Evolutionary conservation across 2,797 vertebrate genomes (phyloP), one percentile per base, ranked within the genome.

Genomic region (Gallirallus australis): DNA sequence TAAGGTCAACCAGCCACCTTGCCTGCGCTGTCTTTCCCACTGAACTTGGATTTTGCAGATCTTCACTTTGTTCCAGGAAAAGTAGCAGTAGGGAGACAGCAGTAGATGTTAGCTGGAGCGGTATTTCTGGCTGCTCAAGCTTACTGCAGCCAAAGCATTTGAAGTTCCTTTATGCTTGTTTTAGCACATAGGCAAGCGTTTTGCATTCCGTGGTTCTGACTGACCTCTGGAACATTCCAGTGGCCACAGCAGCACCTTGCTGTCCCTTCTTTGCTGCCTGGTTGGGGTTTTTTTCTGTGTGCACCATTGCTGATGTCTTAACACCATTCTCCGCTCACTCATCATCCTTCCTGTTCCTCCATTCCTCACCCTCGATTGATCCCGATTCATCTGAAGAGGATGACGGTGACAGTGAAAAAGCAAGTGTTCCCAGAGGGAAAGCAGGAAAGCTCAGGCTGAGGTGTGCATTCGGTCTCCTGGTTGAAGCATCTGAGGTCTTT

Each of bases 41-140:
- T 75, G 82, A 96, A 77, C 64, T 77, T 80, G 68, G 14, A 31
- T 88, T 91, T 89, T 83, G 47, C 39, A 35, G 56, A 54, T 87
- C 79, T 71, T 57, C 35, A 16, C 31, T 83, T 75, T 54, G 20
- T 87, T 93, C 37, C 56, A 54, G 89, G 78, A 79, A 70, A 86
- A 72, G 70, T 7, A 69, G 47, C 39, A 7, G 30, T 21, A 12
- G 40, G 30, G 60, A 75, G 48, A 82, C 65, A 84, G 81, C 70
- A n/a, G 73, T 64, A 28, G 3, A 2, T 52, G 42, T 84, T 78
- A 64, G 33, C 64, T 66, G 47, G 56, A 87, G 66, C 63, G 37
- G 69, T 42, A 31, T 68, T 81, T 78, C 42, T 73, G 78, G 48
- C 90, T 73, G 53, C 52, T 73, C 7, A 7, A 70, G 23, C 65